Evolutionary conservation across 2,797 vertebrate genomes (phyloP).

Genomic region (Pachyuromys duprasi): DNA sequence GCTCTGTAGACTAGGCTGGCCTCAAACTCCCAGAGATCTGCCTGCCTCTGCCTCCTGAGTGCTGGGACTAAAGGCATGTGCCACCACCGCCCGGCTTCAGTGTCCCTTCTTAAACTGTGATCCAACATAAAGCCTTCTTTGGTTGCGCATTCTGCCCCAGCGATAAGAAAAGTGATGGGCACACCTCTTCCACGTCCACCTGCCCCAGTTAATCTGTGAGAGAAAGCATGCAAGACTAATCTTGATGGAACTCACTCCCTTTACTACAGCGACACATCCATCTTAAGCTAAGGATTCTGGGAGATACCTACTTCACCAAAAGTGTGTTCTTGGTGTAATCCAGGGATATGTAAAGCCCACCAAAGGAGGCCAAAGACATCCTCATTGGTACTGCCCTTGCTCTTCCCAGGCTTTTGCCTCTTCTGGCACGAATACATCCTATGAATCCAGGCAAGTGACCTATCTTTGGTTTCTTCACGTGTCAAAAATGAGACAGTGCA

Average conservation of each 20-base stretch:
- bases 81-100: too few relatives aligned
- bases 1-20: too few relatives aligned
- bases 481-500: background rate
- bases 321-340: background rate
- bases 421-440: background rate
- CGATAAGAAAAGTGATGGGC: background rate
- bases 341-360: background rate
- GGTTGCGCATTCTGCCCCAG: background rate
- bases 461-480: background rate
- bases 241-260: background rate
- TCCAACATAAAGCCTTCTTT: background rate
- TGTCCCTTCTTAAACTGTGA: background rate
- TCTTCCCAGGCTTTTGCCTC: background rate
- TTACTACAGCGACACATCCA: background rate
- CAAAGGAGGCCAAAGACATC: accelerated
- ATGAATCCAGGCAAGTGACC: background rate
- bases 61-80: too few relatives aligned
- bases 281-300: background rate
- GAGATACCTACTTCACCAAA: background rate
- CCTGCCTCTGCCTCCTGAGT: too few relatives aligned
- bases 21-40: too few relatives aligned
- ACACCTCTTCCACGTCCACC: background rate
- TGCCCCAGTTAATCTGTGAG: background rate
- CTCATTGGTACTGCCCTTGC: background rate
- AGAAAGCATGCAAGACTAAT: background rate